These are phyloP conservation scores for Holacanthus passer DNA, from an alignment of 2,113 vertebrate species.

Conservation along the genomic window DNA sequence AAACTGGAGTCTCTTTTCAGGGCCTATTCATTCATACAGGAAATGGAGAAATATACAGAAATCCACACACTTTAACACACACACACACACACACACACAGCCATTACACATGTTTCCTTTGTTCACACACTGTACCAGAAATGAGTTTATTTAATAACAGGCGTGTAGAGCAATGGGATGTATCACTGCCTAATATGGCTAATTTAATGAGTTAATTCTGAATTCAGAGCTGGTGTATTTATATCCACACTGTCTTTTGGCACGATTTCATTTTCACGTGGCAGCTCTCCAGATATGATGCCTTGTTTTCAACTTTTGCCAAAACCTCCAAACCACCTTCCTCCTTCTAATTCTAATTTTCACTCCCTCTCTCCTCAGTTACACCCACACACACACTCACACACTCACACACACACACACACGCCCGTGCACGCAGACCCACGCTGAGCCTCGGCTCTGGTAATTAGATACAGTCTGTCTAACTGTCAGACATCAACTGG, in stretches of 20 bases:
- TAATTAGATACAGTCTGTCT: slow-evolving; percentile 85
- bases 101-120: slow-evolving; percentile 58
- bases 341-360: slow-evolving; percentile 71
- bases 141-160: slow-evolving; percentile 31
- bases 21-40: slow-evolving; percentile 64
- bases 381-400: slow-evolving; percentile 50
- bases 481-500: slow-evolving; percentile 84
- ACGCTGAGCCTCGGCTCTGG: slow-evolving; percentile 73
- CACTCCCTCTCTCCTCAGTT: slow-evolving; percentile 62
- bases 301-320: slow-evolving; percentile 75
- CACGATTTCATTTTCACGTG: slow-evolving; percentile 54
- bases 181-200: slow-evolving; percentile 46
- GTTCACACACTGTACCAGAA: slow-evolving; percentile 47
- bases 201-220: slow-evolving; percentile 55
- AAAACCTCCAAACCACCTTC: slow-evolving; percentile 77
- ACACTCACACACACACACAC: slow-evolving; percentile 46
- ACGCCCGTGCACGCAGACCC: slow-evolving; percentile 57
- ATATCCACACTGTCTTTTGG: slow-evolving; percentile 48
- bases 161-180: slow-evolving; percentile 23
- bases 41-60: slow-evolving; percentile 65
- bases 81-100: slow-evolving; percentile 50
- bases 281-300: slow-evolving; percentile 72
- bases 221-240: slow-evolving; percentile 53
- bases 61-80: slow-evolving; percentile 47
- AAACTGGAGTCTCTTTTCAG: slow-evolving; percentile 55